Evolutionary conservation across 2,888 invertebrate species (phyloP).

Genomic region (Choreutis nemorana): DNA sequence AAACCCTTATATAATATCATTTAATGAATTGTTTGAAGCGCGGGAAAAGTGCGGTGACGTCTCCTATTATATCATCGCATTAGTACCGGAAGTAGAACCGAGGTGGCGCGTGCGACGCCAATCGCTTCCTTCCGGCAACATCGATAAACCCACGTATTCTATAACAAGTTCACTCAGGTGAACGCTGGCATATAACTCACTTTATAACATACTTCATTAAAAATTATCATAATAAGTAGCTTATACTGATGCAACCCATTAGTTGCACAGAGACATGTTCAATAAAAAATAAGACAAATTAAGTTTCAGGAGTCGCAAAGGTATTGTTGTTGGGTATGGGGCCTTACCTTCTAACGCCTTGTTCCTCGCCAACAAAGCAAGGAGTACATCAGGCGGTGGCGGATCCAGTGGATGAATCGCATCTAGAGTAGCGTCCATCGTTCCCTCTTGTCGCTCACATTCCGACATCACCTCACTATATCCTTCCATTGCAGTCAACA

Average conservation of each 20-base stretch:
- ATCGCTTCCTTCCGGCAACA: slow-evolving; percentile 58
- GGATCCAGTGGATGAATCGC: slow-evolving; percentile 50
- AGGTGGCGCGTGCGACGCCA: slow-evolving; percentile 46
- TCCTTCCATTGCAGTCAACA: slow-evolving; percentile 37
- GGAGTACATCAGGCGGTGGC: slow-evolving; percentile 84
- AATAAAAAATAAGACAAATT: no score
- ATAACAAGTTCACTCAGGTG: no score
- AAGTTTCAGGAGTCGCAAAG: no score
- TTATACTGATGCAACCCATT: no score
- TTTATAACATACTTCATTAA: no score
- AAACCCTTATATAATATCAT: slow-evolving; percentile 25
- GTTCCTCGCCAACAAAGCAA: slow-evolving; percentile 85
- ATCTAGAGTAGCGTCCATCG: slow-evolving; percentile 39
- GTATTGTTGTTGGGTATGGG: no score
- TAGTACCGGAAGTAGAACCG: slow-evolving; percentile 52
- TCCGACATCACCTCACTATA: slow-evolving; percentile 34
- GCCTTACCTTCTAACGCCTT: slow-evolving; percentile 87
- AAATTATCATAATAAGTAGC: no score
- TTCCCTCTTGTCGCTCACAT: slow-evolving; percentile 27
- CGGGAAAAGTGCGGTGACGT: slow-evolving; percentile 50
- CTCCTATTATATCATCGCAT: slow-evolving; percentile 62
- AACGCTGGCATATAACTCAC: no score
- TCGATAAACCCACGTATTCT: no score
- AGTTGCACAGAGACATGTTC: no score
- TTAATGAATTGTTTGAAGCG: slow-evolving; percentile 27